Evolutionary conservation across 2,797 vertebrate species (phyloP).

Genomic region (Apogon talboti): DNA sequence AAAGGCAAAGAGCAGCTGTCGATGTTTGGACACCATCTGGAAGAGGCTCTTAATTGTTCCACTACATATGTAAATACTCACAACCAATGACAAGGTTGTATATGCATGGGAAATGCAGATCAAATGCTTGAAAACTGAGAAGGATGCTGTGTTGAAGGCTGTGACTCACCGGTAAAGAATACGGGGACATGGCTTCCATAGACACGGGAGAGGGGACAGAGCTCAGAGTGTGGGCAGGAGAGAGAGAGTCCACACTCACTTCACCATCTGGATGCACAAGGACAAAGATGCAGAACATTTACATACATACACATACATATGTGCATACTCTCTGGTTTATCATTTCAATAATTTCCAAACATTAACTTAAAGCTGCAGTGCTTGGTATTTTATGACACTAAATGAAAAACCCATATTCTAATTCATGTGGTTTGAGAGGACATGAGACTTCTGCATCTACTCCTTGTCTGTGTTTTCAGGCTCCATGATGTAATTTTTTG

Average conservation of each 20-base stretch:
- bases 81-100: slow-evolving; percentile 18
- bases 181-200: slow-evolving; percentile 82
- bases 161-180: slow-evolving; percentile 87
- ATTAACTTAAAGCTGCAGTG: not conserved
- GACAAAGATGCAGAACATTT: slow-evolving; percentile 47
- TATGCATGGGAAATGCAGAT: slow-evolving; percentile 64
- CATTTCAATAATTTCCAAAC: not conserved
- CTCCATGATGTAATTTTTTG: no score
- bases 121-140: slow-evolving; percentile 26
- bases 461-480: no score
- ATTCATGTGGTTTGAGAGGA: no score
- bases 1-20: slow-evolving; percentile 72
- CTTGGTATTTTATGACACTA: no score
- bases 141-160: slow-evolving; percentile 30
- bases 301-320: slow-evolving; percentile 2
- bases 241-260: slow-evolving; percentile 82
- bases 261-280: slow-evolving; percentile 84
- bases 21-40: slow-evolving; percentile 69
- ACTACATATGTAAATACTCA: slow-evolving; percentile 46
- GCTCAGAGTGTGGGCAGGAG: slow-evolving; percentile 87
- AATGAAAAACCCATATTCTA: no score
- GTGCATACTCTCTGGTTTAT: not conserved
- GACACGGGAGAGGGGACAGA: slow-evolving; percentile 87
- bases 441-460: no score
- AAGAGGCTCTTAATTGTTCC: slow-evolving; percentile 19